Conservation (phyloP, 2,888 invertebrate genomes). For the Drosophila hamatofila region DNA sequence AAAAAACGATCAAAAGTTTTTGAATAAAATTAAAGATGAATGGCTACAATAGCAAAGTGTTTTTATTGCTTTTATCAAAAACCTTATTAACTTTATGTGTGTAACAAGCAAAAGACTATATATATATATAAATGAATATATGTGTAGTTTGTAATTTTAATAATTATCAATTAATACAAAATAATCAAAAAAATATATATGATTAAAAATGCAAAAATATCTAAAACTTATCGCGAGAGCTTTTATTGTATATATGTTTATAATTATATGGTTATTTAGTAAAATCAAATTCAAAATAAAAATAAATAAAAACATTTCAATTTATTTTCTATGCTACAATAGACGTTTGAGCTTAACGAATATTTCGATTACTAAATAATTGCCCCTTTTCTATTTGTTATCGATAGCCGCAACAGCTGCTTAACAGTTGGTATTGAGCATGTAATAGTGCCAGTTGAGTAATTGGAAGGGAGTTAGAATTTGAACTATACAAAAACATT, state of each 20-base stretch:
- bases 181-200: conserved; percentile 21
- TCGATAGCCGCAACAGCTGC: conserved; percentile 12
- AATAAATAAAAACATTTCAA: background rate
- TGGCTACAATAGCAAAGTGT: conserved; percentile 41
- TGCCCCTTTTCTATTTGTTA: background rate
- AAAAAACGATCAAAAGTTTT: conserved; percentile 14
- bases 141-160: conserved; percentile 27
- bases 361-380: background rate
- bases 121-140: conserved; percentile 18
- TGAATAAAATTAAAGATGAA: conserved; percentile 45
- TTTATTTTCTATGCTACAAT: background rate
- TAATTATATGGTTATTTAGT: conserved; percentile 43
- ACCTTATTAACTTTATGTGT: conserved; percentile 32
- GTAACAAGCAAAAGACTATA: conserved; percentile 40
- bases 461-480: background rate
- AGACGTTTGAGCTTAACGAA: background rate
- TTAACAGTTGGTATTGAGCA: background rate
- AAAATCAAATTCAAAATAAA: conserved; percentile 24
- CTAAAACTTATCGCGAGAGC: conserved; percentile 44
- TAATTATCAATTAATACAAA: conserved; percentile 22
- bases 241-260: conserved; percentile 63
- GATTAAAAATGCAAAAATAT: conserved; percentile 38
- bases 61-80: conserved; percentile 44
- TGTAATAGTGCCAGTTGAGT: background rate
- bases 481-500: too few relatives aligned